These are phyloP conservation scores for Mesochorus sp. DNA, from an alignment of 2,888 invertebrate species.

Conservation along the genomic window DNA sequence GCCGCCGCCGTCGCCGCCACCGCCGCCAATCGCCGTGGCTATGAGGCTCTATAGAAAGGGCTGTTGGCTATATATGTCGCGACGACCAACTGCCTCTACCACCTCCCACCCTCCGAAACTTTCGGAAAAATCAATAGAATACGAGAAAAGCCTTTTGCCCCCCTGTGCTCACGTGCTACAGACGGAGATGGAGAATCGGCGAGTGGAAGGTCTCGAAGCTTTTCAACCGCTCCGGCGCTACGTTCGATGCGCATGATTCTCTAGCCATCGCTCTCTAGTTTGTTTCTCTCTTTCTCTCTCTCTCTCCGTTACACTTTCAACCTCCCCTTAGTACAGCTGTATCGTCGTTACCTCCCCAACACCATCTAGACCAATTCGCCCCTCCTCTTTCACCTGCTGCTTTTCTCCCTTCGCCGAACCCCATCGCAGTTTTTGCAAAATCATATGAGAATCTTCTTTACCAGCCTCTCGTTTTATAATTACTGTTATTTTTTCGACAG, in stretches of 20 bases:
- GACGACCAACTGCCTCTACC: constrained; percentile 74
- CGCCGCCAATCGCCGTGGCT: constrained; percentile 58
- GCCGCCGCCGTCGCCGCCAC: too few species aligned
- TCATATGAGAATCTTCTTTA: too few species aligned
- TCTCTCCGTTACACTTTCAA: background rate
- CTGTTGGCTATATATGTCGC: constrained; percentile 63
- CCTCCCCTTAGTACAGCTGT: too few species aligned
- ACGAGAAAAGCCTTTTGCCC: constrained; percentile 82
- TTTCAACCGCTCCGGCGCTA: constrained; percentile 42
- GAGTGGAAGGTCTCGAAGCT: constrained; percentile 68
- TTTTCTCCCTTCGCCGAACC: constrained; percentile 40
- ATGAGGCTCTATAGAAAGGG: constrained; percentile 50
- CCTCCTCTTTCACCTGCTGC: constrained; percentile 67
- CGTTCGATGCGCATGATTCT: constrained; percentile 40
- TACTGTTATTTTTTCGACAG: too few species aligned
- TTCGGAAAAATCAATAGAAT: constrained; percentile 87
- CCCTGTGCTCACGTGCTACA: too few species aligned
- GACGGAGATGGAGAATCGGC: constrained; percentile 65
- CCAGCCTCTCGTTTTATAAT: too few species aligned
- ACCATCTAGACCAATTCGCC: background rate
- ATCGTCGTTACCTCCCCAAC: too few species aligned
- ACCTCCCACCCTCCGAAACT: constrained; percentile 81
- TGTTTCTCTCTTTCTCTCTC: background rate
- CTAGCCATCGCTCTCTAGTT: constrained; percentile 11
- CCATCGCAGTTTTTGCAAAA: constrained; percentile 2